Percentiles rank a stretch among this genome's conserved stretches.
Conservation (phyloP, 2,113 vertebrate species). For the Nannospalax galili region DNA sequence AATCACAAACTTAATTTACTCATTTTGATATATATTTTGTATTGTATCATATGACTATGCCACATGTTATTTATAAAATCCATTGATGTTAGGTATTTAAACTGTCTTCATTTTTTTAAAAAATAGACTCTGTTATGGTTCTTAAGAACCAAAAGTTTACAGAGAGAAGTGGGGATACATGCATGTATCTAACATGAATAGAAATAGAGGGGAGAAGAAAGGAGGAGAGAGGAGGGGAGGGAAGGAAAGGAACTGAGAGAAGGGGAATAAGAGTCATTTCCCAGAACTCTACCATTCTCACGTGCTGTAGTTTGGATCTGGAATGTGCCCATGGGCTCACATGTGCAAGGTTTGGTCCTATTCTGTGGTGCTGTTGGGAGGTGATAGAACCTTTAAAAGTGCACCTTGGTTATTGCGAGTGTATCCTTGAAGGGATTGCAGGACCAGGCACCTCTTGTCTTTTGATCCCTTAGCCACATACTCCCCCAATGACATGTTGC, state of each 20-base stretch:
- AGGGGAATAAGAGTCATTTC: neutral
- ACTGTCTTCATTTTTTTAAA: neutral
- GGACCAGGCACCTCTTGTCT: neutral
- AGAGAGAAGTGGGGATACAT: neutral
- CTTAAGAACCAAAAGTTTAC: neutral
- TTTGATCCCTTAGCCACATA: neutral
- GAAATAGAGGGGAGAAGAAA: neutral
- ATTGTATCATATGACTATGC: neutral
- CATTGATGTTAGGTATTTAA: neutral
- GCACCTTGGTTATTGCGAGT: neutral
- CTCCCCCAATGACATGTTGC: neutral
- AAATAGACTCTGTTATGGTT: neutral
- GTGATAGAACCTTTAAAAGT: neutral
- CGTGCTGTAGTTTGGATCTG: neutral
- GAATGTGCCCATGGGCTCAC: neutral
- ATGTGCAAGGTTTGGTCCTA: neutral
- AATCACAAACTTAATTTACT: constrained; percentile 12
- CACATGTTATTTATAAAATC: neutral
- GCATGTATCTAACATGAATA: neutral
- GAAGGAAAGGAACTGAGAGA: neutral
- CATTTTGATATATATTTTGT: constrained; percentile 6
- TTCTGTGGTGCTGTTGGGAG: neutral
- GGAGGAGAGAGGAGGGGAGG: neutral
- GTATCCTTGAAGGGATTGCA: neutral
- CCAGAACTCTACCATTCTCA: neutral